Base-by-base conservation (phyloP, 2,888 invertebrate species). In the Gari tellinella region DNA sequence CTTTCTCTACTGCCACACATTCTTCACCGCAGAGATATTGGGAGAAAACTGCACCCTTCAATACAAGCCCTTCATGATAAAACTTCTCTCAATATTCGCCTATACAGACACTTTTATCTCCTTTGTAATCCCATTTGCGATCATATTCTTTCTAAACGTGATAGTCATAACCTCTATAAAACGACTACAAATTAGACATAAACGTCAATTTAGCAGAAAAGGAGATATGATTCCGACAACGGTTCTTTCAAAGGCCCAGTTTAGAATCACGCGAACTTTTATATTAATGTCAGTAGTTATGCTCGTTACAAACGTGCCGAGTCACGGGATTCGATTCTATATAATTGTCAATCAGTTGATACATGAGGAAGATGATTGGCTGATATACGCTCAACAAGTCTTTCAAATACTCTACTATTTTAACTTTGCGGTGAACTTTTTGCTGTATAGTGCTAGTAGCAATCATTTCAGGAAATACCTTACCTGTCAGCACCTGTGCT, bases 261-360 rank as follows among this genome's bases (percentile, higher is more conserved):
- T 81, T 57, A 61, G 79, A 7, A 79, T 85, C 26, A 87, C 84
- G 17, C 84, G 82, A 43, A 86, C 85, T 72, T 80, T 89, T 60
- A 80, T 87, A 31, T 80, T 86, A 21, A 81, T 89, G 26, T 88
- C 88, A 21, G 83, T 77, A n/a, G 80, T 87, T 7, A 81, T 87
- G 55, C 69, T 89, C 1, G 62, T 89, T 21, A 82, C 88, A 14
- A 84, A 85, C 55, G 70, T 89, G 15, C 89, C 89, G 12, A 88
- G 87, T 53, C 86, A 90, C 72, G 86, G 85, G 7, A 81, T 86
- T 26, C 73, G 88, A 5, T 66, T 87, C 26, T 85, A 84, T 58
- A 66, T 85, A 8, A 66, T 85, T 40, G 67, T 87, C 8, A 51
- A 66, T 26, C 63, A 75, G 17, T 41, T 81, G 46, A 52, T 77